Base-by-base conservation (phyloP, 2,888 invertebrate genomes). In the Neelides folsomi region DNA sequence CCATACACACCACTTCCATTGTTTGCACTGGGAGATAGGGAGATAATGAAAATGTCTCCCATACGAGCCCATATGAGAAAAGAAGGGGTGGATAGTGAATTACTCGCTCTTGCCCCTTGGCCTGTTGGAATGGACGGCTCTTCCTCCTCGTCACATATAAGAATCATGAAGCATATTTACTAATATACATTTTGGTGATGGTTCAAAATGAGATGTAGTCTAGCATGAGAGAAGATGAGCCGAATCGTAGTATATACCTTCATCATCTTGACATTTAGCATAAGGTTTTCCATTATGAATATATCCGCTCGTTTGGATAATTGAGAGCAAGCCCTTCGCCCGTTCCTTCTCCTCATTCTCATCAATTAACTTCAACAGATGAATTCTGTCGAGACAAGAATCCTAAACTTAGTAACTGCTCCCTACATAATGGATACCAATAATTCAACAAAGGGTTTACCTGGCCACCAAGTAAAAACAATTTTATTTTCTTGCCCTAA, bases 181-280 rank as follows among this genome's bases (percentile, higher is more conserved):
- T 27, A 27, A 27, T 7, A 3, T 7, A 27, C 7, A 27, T 27
- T 27, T 7, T 7, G 27, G 27, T 27, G 27, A 27, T n/a, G 27
- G 27, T 7, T 27, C 27, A 27, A 7, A 27, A 27, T 27, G 27
- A 27, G 27, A 27, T 27, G 27, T 7, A 7, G 27, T 27, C 3
- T 5, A 7, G 27, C 27, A 27, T 27, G 27, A 7, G 27, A 27
- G 27, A 27, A 27, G 27, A 27, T 27, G 27, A 27, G 27, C 27
- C 27, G 4, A 27, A 27, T 27, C 27, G 4, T 27, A 7, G 27
- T 3, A 27, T 27, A 27, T 45, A 46, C 43, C 49, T 53, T 51
- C 50, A 49, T 51, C 53, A 50, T 50, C 51, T 53, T 56, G 58
- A 52, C 54, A 56, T 52, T 53, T 54, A 51, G 51, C 56, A 56